phyloP scores from a whole-genome alignment of 2,888 invertebrate genomes.

The Vannuccia rotundouncinata region DNA sequence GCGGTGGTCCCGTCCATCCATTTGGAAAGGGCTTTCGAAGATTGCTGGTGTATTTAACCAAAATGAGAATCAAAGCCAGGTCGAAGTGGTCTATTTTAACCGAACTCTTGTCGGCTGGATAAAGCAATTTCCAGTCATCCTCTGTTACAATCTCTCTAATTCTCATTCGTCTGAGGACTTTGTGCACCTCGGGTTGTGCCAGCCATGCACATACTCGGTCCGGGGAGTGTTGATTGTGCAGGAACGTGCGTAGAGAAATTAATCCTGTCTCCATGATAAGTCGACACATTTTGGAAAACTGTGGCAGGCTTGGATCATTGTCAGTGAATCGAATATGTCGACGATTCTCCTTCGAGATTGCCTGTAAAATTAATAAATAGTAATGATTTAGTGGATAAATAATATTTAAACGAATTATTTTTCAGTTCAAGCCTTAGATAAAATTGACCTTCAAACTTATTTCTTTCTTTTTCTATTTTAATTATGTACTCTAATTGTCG shows the following conservation, averaged over 20 bases:
- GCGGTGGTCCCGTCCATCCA: conserved; percentile 48
- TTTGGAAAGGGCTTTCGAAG: conserved; percentile 50
- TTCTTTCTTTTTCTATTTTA: too few species aligned
- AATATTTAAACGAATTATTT: too few species aligned
- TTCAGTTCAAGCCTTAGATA: too few species aligned
- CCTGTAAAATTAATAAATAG: neutral
- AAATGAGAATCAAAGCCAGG: conserved; percentile 44
- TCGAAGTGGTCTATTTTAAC: conserved; percentile 46
- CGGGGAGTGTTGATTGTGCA: conserved; percentile 48
- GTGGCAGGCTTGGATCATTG: conserved; percentile 40
- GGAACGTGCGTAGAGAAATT: conserved; percentile 44
- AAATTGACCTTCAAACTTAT: too few species aligned
- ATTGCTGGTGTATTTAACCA: conserved; percentile 49
- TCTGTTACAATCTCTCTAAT: conserved; percentile 39
- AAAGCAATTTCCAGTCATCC: conserved; percentile 41
- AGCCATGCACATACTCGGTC: conserved; percentile 45
- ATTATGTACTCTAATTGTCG: too few species aligned
- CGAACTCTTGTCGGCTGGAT: conserved; percentile 42
- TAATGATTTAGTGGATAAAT: too few species aligned
- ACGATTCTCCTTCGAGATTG: conserved; percentile 10
- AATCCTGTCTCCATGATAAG: conserved; percentile 47
- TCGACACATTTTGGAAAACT: conserved; percentile 46
- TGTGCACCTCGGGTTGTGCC: conserved; percentile 44
- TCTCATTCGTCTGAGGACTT: conserved; percentile 43
- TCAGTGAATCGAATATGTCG: neutral